These are phyloP conservation scores for Drosophila mojavensis DNA, from an alignment of 1,140 invertebrate species.

Conservation along the genomic window DNA sequence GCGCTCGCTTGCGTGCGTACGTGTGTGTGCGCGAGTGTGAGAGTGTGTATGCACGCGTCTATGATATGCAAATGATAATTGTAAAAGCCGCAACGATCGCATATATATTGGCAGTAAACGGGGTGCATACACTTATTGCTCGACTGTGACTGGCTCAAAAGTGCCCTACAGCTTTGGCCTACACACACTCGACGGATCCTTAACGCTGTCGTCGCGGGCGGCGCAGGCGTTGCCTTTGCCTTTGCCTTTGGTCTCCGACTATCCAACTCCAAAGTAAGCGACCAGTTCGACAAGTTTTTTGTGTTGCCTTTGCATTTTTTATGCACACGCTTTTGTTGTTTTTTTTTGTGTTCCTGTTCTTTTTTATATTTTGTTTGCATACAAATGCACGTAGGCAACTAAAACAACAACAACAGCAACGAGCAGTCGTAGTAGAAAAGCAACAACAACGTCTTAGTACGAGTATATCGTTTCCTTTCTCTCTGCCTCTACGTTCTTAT, in stretches of 20 bases:
- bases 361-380: slow-evolving; percentile 60
- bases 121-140: slow-evolving; percentile 52
- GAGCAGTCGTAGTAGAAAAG: background rate
- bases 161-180: slow-evolving; percentile 37
- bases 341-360: slow-evolving; percentile 65
- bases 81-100: slow-evolving; percentile 51
- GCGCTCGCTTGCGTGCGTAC: slow-evolving; percentile 25
- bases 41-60: slow-evolving; percentile 43
- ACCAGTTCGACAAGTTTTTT: slow-evolving; percentile 74
- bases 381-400: slow-evolving; percentile 40
- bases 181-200: slow-evolving; percentile 39
- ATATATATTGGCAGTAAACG: slow-evolving; percentile 51
- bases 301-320: slow-evolving; percentile 73
- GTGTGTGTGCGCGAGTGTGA: slow-evolving; percentile 34
- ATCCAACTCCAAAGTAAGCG: slow-evolving; percentile 40
- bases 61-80: slow-evolving; percentile 73
- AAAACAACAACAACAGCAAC: slow-evolving; percentile 1
- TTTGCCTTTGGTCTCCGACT: slow-evolving; percentile 14
- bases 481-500: slow-evolving; percentile 21
- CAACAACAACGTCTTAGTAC: slow-evolving; percentile 19
- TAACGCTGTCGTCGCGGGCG: slow-evolving; percentile 25
- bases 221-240: slow-evolving; percentile 37
- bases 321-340: slow-evolving; percentile 63
- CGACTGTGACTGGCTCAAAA: slow-evolving; percentile 19
- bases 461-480: slow-evolving; percentile 48